Base-by-base conservation (phyloP, 2,113 vertebrate genomes). In the Caloenas nicobarica region DNA sequence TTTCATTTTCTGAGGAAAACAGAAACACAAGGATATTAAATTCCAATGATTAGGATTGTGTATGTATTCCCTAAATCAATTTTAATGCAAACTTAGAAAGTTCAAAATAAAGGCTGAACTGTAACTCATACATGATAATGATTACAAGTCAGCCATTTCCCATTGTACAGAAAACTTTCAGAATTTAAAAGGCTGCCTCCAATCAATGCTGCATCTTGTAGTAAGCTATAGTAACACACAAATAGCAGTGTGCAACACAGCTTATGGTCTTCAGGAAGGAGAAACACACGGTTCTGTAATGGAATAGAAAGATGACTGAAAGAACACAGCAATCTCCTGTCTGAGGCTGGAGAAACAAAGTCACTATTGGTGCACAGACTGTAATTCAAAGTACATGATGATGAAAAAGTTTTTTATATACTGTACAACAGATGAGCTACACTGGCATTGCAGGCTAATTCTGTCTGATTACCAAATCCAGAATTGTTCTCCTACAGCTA, bases 371-470 rank as follows among this genome's bases (percentile, higher is more conserved):
- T 77, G 11, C 40, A 62, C 40, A 77, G 53, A 46, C 42, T 70
- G 53, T n/a, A 69, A 81, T 26, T 58, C 23, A 36, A 81, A 78
- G 36, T 36, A 81, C 7, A 24, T 3, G 11, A 28, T 0, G 61
- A 16, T 53, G 26, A 58, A 86, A 71, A 85, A 24, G 11, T 71
- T 72, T 18, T 33, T 15, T 78, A 12, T 11, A 36, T 53, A 31
- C 19, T 69, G 56, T 24, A 64, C 26, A 21, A 48, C 3, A 58
- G 53, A 69, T 19, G 24, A 58, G 13, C 38, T 34, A 62, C 26
- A 24, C 4, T 10, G 17, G 21, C 0, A 0, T 9, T 78, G 40
- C 31, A 74, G 46, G 33, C 19, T 5, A 3, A 58, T 56, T 78
- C 51, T 23, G 13, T 24, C 31, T 0, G 0, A 60, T 70, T 61